These are phyloP conservation scores for Lota lota DNA, from an alignment of 2,113 vertebrate genomes.

Conservation along the genomic window DNA sequence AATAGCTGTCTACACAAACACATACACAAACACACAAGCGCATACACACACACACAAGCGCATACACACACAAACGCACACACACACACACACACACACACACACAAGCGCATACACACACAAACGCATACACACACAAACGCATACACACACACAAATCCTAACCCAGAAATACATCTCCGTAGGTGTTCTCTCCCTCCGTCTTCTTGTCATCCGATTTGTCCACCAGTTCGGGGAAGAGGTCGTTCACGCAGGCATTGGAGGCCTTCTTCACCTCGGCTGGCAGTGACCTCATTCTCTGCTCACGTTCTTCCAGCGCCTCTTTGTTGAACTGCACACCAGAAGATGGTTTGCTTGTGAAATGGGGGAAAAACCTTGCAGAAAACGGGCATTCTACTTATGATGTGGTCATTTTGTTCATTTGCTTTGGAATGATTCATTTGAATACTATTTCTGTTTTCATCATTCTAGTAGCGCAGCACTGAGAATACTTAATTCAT, in stretches of 20 bases:
- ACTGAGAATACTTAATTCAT: too few species aligned
- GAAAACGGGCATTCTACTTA: slow-evolving; percentile 11
- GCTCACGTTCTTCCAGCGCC: slow-evolving; percentile 71
- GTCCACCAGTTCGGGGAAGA: slow-evolving; percentile 69
- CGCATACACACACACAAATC: background rate
- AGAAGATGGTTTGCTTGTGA: slow-evolving; percentile 25
- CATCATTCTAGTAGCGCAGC: too few species aligned
- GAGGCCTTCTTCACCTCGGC: slow-evolving; percentile 74
- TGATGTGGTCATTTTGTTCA: background rate
- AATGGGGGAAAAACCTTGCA: background rate
- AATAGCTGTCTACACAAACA: too few species aligned
- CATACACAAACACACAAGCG: too few species aligned
- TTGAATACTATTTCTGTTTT: too few species aligned
- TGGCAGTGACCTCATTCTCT: slow-evolving; percentile 73
- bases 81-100: too few species aligned
- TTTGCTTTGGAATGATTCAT: background rate
- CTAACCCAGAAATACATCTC: slow-evolving; percentile 72
- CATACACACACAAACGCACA: too few species aligned
- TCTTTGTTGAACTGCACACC: slow-evolving; percentile 80
- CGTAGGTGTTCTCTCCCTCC: slow-evolving; percentile 49
- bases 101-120: too few species aligned
- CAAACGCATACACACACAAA: too few species aligned
- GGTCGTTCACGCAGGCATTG: slow-evolving; percentile 67
- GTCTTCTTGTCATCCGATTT: slow-evolving; percentile 40
- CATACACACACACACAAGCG: too few species aligned